Conservation (phyloP, 2,797 vertebrate species). For the Artibeus lituratus region DNA sequence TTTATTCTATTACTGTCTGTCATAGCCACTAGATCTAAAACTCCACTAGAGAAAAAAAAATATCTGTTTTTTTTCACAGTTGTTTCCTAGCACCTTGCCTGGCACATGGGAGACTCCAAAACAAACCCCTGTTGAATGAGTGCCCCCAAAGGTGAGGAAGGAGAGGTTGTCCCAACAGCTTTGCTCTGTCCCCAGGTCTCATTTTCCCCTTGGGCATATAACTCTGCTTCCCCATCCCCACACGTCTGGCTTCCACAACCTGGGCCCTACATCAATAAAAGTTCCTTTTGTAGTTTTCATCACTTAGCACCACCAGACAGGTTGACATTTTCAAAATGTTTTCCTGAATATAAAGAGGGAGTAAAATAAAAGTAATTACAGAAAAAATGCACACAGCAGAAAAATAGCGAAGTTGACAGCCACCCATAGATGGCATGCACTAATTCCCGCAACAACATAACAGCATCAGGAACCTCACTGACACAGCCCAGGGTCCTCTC, state of each 20-base stretch:
- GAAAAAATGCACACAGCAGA: not conserved
- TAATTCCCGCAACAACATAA: not conserved
- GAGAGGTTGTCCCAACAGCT: not conserved
- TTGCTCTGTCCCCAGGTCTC: not conserved
- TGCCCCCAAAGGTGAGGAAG: not conserved
- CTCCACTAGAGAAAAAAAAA: not conserved
- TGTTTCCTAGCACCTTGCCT: not conserved
- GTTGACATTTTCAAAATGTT: constrained; percentile 11
- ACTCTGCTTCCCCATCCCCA: not conserved
- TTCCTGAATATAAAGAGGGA: constrained; percentile 13
- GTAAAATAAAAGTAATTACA: constrained; percentile 45
- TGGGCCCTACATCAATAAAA: not conserved
- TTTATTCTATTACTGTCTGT: not conserved
- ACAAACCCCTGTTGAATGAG: not conserved
- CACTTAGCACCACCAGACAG: not conserved
- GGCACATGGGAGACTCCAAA: not conserved
- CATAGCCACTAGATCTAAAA: constrained; percentile 1
- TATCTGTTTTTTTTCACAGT: not conserved
- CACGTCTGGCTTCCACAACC: not conserved
- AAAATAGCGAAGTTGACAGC: not conserved
- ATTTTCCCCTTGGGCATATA: not conserved
- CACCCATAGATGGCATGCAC: not conserved
- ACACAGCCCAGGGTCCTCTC: not conserved
- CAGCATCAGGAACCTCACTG: not conserved
- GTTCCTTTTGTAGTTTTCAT: not conserved